These are phyloP conservation scores for Patella depressa DNA, from an alignment of 2,888 invertebrate species.

Conservation along the genomic window DNA sequence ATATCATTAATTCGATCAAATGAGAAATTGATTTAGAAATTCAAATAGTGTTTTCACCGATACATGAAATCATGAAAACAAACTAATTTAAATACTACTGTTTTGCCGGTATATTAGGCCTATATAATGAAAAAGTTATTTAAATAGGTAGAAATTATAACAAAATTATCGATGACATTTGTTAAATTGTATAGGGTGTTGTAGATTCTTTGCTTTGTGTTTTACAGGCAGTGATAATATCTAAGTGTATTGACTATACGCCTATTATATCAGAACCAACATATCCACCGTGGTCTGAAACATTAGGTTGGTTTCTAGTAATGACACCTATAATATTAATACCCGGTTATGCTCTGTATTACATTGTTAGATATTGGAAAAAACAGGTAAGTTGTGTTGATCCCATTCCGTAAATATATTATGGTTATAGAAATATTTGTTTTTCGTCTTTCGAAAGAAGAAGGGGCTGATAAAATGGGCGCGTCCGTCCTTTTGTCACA, in stretches of 20 bases:
- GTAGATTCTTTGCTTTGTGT: too few species aligned
- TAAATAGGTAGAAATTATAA: too few species aligned
- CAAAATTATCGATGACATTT: too few species aligned
- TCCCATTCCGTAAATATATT: neutral
- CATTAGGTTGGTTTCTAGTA: slow-evolving; percentile 58
- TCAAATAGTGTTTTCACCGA: too few species aligned
- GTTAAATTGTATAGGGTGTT: too few species aligned
- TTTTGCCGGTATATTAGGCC: neutral
- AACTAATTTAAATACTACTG: neutral
- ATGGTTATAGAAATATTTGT: neutral
- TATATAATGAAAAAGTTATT: neutral
- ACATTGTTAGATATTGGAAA: slow-evolving; percentile 43
- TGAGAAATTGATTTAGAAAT: neutral
- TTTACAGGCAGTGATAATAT: slow-evolving; percentile 57
- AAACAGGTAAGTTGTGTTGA: slow-evolving; percentile 35
- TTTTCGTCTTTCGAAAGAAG: too few species aligned
- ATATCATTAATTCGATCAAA: neutral
- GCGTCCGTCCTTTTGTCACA: too few species aligned
- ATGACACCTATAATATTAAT: slow-evolving; percentile 47
- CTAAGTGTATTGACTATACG: slow-evolving; percentile 56
- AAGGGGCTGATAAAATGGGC: too few species aligned
- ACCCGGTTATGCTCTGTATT: slow-evolving; percentile 53
- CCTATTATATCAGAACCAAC: slow-evolving; percentile 45
- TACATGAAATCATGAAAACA: too few species aligned
- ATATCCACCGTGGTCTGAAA: slow-evolving; percentile 52